Evolutionary conservation across 1,140 invertebrate species (phyloP).

Genomic region (Cyclargus thomasi): DNA sequence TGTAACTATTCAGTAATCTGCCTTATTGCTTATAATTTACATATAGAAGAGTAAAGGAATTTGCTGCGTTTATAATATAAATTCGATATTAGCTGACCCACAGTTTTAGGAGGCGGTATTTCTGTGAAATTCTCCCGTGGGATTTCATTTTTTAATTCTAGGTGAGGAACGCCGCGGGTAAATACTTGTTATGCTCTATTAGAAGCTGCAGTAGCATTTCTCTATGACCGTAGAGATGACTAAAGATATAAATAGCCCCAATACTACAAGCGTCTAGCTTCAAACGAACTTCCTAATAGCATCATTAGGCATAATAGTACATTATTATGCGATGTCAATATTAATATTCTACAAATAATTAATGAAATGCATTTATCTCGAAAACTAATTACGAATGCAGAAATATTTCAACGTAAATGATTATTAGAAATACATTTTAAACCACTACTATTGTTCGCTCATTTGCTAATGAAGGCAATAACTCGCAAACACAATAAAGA

Average conservation of each 20-base stretch:
- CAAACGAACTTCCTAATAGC: background rate
- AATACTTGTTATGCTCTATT: too few species aligned
- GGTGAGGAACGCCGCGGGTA: too few species aligned
- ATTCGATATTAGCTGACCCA: too few species aligned
- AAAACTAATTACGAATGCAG: conserved; percentile 2
- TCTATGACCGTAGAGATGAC: background rate
- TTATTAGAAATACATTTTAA: conserved; percentile 6
- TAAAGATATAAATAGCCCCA: background rate
- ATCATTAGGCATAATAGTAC: background rate
- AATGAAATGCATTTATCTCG: conserved; percentile 1
- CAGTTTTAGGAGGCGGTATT: too few species aligned
- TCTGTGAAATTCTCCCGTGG: too few species aligned
- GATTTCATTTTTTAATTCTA: too few species aligned
- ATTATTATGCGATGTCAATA: background rate
- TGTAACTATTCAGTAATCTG: too few species aligned
- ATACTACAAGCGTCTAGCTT: background rate
- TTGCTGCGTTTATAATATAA: too few species aligned
- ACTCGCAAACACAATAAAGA: background rate
- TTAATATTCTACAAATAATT: background rate
- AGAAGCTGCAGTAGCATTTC: too few species aligned
- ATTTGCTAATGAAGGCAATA: conserved; percentile 10
- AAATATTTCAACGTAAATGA: conserved; percentile 2
- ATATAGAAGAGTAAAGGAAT: too few species aligned
- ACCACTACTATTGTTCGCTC: background rate
- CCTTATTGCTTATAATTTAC: too few species aligned